A percentile compares a stretch with the other conserved stretches of the same genome.
These are phyloP conservation scores for Plecturocebus donacophilus DNA, from an alignment of 2,113 vertebrate species.

Conservation along the genomic window DNA sequence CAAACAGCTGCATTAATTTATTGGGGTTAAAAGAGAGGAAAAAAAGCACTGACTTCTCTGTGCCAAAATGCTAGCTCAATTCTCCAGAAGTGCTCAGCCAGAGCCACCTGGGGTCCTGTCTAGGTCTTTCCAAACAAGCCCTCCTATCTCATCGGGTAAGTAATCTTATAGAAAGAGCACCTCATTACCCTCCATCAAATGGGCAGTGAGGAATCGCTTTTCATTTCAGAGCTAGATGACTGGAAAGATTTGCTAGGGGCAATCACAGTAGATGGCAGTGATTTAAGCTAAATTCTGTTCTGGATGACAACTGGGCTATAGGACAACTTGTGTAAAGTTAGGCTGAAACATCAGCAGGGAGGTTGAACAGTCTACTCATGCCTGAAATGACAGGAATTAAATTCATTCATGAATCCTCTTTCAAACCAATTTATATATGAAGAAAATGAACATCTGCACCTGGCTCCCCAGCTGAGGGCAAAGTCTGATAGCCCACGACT, in stretches of 20 bases:
- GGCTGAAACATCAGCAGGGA: constrained; percentile 55
- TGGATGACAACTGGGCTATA: constrained; percentile 47
- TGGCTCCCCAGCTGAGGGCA: constrained; percentile 23
- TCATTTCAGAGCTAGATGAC: constrained; percentile 68
- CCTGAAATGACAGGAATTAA: constrained; percentile 48
- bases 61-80: neutral
- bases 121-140: constrained; percentile 16
- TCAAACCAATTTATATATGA: constrained; percentile 49
- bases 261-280: constrained; percentile 39
- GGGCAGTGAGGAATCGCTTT: constrained; percentile 63
- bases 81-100: constrained; percentile 3
- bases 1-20: constrained; percentile 14
- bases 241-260: constrained; percentile 58
- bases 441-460: constrained; percentile 47
- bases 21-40: neutral
- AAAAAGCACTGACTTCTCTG: neutral
- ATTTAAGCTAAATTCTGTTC: constrained; percentile 70
- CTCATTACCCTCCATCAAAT: constrained; percentile 65
- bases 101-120: constrained; percentile 40
- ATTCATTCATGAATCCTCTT: constrained; percentile 20
- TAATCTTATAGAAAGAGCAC: constrained; percentile 68
- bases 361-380: constrained; percentile 24
- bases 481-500: constrained; percentile 30
- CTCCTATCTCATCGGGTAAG: constrained; percentile 64
- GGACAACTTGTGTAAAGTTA: constrained; percentile 50